These are phyloP conservation scores for Apantesis nais DNA, from an alignment of 2,888 invertebrate genomes.

Conservation along the genomic window DNA sequence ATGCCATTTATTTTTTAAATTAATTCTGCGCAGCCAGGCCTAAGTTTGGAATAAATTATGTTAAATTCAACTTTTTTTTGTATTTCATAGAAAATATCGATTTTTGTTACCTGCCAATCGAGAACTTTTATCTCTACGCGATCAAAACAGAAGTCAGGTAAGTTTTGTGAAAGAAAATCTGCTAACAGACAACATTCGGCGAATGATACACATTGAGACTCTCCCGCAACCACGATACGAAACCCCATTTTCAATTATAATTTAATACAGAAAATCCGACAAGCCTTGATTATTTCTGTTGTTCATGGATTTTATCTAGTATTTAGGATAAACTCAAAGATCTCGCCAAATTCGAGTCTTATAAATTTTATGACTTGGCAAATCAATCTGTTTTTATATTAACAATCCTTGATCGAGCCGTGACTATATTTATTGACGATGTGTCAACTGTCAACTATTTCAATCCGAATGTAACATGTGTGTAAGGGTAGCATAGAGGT, in stretches of 20 bases:
- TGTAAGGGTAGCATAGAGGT: background rate
- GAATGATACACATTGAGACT: conserved; percentile 80
- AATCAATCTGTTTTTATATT: background rate
- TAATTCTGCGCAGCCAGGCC: conserved; percentile 81
- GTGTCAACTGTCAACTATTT: background rate
- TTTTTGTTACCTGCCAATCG: conserved; percentile 70
- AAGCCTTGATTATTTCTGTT: too few species aligned
- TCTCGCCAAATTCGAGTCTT: background rate
- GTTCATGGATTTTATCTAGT: too few species aligned
- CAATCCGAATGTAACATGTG: background rate
- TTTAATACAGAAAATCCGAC: background rate
- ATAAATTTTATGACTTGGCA: background rate
- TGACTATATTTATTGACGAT: background rate
- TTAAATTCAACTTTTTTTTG: background rate
- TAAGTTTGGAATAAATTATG: conserved; percentile 44
- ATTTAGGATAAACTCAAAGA: background rate
- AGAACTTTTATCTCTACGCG: conserved; percentile 74
- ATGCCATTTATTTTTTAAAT: conserved; percentile 84
- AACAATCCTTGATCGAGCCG: background rate
- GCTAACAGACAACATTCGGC: conserved; percentile 84
- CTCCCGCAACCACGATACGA: conserved; percentile 84
- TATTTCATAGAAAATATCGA: too few species aligned
- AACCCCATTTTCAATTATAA: conserved; percentile 68
- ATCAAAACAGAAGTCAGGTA: conserved; percentile 84
- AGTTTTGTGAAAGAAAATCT: conserved; percentile 78